phyloP scores from a whole-genome alignment of 1,140 invertebrate genomes.

The Asbolus verrucosus region DNA sequence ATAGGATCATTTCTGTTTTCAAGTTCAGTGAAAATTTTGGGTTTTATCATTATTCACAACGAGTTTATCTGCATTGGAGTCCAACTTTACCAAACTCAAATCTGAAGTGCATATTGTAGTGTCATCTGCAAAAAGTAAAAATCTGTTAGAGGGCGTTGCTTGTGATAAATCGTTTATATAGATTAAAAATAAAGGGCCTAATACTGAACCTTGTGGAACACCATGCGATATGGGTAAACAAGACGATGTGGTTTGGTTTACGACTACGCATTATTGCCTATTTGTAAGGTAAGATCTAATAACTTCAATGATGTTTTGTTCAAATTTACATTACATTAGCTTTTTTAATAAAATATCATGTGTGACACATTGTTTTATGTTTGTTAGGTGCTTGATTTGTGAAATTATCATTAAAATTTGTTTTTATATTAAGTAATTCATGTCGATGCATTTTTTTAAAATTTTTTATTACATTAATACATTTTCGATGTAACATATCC shows the following conservation, averaged over 20 bases:
- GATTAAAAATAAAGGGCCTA: neutral
- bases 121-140: neutral
- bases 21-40: no score
- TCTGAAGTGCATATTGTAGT: neutral
- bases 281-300: neutral
- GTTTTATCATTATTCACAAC: neutral
- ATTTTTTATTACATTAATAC: neutral
- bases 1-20: no score
- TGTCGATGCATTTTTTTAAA: neutral
- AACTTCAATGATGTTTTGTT: neutral
- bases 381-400: no score
- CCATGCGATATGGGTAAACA: neutral
- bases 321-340: neutral
- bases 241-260: neutral
- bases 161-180: no score
- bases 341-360: neutral
- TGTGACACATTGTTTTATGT: neutral
- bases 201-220: neutral
- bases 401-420: neutral
- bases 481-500: neutral
- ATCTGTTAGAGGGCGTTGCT: neutral
- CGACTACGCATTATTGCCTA: no score
- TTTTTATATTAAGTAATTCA: neutral
- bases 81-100: neutral
- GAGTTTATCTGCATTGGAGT: neutral